These are phyloP conservation scores for Hypolimnas misippus DNA, from an alignment of 2,888 invertebrate species.

Conservation along the genomic window DNA sequence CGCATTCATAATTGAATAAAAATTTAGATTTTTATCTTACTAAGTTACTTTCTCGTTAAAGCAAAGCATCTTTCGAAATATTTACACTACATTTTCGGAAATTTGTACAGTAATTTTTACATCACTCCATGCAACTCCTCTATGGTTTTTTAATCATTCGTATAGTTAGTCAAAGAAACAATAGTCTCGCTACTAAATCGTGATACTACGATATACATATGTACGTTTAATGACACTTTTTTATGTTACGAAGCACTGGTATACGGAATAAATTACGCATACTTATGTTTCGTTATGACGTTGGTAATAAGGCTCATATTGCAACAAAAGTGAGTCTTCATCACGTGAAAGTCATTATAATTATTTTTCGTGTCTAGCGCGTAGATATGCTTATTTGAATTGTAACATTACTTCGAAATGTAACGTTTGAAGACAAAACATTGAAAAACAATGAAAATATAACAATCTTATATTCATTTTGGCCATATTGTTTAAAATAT, in stretches of 20 bases:
- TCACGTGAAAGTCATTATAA: constrained; percentile 40
- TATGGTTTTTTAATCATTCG: not conserved
- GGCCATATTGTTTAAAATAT: no score
- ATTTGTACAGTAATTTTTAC: no score
- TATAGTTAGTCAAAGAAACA: not conserved
- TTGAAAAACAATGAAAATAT: not conserved
- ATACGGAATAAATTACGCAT: constrained; percentile 14
- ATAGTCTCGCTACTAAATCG: not conserved
- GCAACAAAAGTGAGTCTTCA: constrained; percentile 3
- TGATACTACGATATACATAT: constrained; percentile 4
- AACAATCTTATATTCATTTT: not conserved
- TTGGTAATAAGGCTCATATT: constrained; percentile 16
- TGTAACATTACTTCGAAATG: not conserved
- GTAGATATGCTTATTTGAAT: constrained; percentile 26
- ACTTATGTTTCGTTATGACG: not conserved
- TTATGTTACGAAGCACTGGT: constrained; percentile 10
- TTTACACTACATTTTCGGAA: not conserved
- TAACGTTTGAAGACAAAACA: not conserved
- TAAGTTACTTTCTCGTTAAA: no score
- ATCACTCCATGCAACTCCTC: not conserved
- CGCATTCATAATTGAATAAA: no score
- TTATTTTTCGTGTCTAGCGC: constrained; percentile 35
- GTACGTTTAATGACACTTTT: constrained; percentile 15
- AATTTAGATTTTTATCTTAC: not conserved
- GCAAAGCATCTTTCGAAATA: not conserved